Evolutionary conservation across 37 sponge, comb jelly and placozoan genomes (phyloP), one percentile per base, ranked within the genome.

Genomic region (Tethya wilhelma): DNA sequence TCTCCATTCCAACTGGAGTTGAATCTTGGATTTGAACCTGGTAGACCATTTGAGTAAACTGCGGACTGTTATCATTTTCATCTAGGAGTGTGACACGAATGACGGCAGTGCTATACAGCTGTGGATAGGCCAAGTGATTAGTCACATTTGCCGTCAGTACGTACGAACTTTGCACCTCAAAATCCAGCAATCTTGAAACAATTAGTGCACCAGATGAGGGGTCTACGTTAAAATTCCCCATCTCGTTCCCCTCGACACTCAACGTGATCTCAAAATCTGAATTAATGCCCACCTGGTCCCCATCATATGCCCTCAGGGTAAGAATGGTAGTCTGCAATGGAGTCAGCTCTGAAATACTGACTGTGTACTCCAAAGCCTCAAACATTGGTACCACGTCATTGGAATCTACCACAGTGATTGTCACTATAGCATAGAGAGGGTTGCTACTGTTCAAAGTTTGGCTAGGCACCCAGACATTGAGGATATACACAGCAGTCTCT

Each of bases 11-110:
- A 28, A 84, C 55, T 26, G 73, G 34, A 44, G 81, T 49, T 25
- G 32, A 60, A 32, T 76, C 79, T 2, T 56, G 49, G 1, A 91
- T 41, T 31, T 41, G 40, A 37, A 79, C 26, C 40, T 33, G 62
- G 34, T 91, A 92, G 57, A 69, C 38, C 37, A 41, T 36, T 45
- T 73, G 20, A 40, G 41, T 38, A 55, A 95, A 91, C 40, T 70
- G 25, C 20, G 96, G 96, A 74, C 39, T 69, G 65, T 91, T 84
- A 57, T 89, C 89, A 72, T 95, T 95, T n/a, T 37, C 56, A 66
- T 91, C 96, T 0, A 37, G 4, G 2, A 95, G 40, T 22, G 36
- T 43, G 23, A 96, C 57, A 12, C 20, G 40, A 28, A 94, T 63
- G 6, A 45, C 56, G 12, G 66, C 80, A 26, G 56, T 38, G 46